Evolutionary conservation across 2,113 vertebrate genomes (phyloP), one percentile per base, ranked within the genome.

Genomic region (Apaloderma vittatum): DNA sequence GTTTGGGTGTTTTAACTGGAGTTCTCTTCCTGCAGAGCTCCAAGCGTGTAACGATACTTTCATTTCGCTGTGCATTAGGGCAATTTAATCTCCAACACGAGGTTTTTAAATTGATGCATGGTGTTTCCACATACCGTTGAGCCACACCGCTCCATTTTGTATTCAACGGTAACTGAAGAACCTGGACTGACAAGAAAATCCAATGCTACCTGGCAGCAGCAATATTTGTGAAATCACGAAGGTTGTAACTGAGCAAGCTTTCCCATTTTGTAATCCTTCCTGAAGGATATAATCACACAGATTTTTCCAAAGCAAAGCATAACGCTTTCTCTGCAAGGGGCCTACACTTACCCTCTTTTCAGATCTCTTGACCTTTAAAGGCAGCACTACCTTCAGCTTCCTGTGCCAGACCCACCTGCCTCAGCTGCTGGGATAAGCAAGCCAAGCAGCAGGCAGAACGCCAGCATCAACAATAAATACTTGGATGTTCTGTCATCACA

Each of bases 401-500:
- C 46, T 45, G 67, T 49, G 76, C 76, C 77, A 93, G 93, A 78
- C 88, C 40, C 80, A 96, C 96, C 95, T 96, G 86, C 75, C 86
- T 77, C 57, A 63, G 76, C 12, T 3, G 3, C 65, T 30, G 79
- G 70, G 70, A 91, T 34, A 75, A 94, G 76, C 52, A 73, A 77
- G 82, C 23, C 77, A 34, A 91, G 70, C 4, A 82, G 86, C 20
- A 81, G 62, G 97, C 88, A 93, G 65, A 78, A 72, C 1, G 58
- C 86, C 92, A 95, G 76, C 49, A 54, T 29, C 65, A 92, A 34
- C 83, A 67, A 78, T n/a, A 86, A 80, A 83, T 45, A 90, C 74
- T 65, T 40, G 24, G 52, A n/a, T 87, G 78, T 49, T 79, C 76
- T 85, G 61, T 43, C 62, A 43, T 8, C 24, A 18, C n/a, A 89